Evolutionary conservation across 2,888 invertebrate genomes (phyloP).

Genomic region (Hololepta plana): DNA sequence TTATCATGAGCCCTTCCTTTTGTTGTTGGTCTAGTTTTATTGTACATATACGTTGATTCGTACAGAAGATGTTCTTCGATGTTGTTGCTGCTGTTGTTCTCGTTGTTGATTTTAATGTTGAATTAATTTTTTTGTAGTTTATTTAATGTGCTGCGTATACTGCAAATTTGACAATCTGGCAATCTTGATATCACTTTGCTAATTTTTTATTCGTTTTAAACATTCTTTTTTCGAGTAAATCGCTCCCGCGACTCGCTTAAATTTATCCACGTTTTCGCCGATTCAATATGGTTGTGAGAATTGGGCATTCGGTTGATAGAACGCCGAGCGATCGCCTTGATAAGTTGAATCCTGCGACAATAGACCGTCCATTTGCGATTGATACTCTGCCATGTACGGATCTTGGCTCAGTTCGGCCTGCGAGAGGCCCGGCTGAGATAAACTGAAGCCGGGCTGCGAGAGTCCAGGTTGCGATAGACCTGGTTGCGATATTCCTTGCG

Average conservation of each 20-base stretch:
- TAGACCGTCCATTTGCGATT: slow-evolving; percentile 88
- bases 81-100: too few species aligned
- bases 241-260: slow-evolving; percentile 10
- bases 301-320: slow-evolving; percentile 31
- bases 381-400: slow-evolving; percentile 68
- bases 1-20: too few species aligned
- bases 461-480: slow-evolving; percentile 50
- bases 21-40: too few species aligned
- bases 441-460: slow-evolving; percentile 45
- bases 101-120: too few species aligned
- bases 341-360: slow-evolving; percentile 62
- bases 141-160: slow-evolving; percentile 7
- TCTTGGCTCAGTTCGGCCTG: slow-evolving; percentile 63
- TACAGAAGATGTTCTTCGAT: too few species aligned
- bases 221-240: slow-evolving; percentile 7
- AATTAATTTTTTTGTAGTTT: too few species aligned
- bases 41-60: too few species aligned
- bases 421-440: slow-evolving; percentile 54
- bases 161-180: slow-evolving; percentile 10
- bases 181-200: slow-evolving; percentile 9
- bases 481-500: slow-evolving; percentile 56
- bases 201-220: slow-evolving; percentile 8
- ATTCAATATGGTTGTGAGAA: slow-evolving; percentile 10
- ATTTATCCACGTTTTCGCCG: slow-evolving; percentile 7
- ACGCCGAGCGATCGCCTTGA: slow-evolving; percentile 33